phyloP scores from a whole-genome alignment of 2,113 vertebrate species.

The Pygathrix nemaeus region DNA sequence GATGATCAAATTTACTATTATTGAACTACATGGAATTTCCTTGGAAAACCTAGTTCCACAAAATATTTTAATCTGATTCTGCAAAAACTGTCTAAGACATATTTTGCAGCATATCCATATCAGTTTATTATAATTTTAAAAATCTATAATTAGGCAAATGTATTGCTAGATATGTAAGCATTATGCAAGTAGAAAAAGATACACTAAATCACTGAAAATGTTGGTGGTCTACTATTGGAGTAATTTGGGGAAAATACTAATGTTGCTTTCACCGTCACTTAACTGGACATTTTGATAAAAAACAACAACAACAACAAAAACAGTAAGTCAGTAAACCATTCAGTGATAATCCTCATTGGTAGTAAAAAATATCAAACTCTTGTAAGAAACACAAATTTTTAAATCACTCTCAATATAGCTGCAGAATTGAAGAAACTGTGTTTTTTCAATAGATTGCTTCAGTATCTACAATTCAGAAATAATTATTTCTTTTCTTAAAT shows the following conservation, averaged over 20 bases:
- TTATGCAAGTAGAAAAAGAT: not conserved
- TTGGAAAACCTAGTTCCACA: not conserved
- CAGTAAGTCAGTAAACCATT: not conserved
- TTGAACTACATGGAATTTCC: not conserved
- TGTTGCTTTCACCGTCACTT: not conserved
- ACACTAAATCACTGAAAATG: not conserved
- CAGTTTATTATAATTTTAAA: not conserved
- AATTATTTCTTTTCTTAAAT: not conserved
- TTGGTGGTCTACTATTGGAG: not conserved
- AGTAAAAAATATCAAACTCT: not conserved
- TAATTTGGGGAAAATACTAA: not conserved
- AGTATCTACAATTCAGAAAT: not conserved
- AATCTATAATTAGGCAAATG: not conserved
- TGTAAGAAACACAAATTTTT: not conserved
- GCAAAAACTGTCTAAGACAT: not conserved
- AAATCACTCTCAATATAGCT: not conserved
- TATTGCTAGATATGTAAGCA: not conserved
- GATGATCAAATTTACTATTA: not conserved
- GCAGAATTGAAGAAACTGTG: not conserved
- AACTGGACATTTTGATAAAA: not conserved
- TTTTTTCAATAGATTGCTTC: not conserved
- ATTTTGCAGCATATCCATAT: not conserved
- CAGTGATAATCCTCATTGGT: not conserved
- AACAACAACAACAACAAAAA: not conserved
- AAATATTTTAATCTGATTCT: not conserved